Evolutionary conservation across 2,797 vertebrate genomes (phyloP).

Genomic region (Bradypodion pumilum): DNA sequence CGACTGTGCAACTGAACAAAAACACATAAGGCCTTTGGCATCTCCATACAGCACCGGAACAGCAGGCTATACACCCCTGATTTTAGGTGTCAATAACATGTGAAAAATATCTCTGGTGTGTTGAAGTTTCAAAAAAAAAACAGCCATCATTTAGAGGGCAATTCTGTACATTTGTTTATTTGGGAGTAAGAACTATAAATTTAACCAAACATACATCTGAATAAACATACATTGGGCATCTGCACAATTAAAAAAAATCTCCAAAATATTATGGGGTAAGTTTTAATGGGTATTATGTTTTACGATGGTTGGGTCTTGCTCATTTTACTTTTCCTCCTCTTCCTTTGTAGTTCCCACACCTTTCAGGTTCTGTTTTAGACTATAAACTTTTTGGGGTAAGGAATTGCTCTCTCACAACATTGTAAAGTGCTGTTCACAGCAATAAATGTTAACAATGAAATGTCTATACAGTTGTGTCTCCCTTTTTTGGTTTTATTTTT

Average conservation of each 20-base stretch:
- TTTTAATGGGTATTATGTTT: not conserved
- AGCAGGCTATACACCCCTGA: no score
- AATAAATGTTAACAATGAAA: not conserved
- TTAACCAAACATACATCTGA: not conserved
- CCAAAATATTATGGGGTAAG: not conserved
- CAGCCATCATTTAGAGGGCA: not conserved
- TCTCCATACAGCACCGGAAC: no score
- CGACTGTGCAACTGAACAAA: no score
- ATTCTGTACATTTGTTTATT: not conserved
- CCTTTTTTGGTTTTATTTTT: not conserved
- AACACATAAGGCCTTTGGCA: no score
- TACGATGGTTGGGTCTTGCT: not conserved
- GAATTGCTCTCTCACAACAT: not conserved
- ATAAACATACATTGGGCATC: not conserved
- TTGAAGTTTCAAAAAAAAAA: not conserved
- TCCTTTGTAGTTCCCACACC: not conserved
- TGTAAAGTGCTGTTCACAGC: not conserved
- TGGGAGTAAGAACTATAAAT: not conserved
- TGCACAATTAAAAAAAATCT: not conserved
- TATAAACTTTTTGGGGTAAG: not conserved
- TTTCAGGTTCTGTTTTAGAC: not conserved
- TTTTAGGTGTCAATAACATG: no score
- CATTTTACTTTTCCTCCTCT: not conserved
- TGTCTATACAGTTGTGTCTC: not conserved
- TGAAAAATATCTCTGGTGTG: not conserved